Conservation (phyloP, 2,888 invertebrate genomes). For the Pollenia amentaria region DNA sequence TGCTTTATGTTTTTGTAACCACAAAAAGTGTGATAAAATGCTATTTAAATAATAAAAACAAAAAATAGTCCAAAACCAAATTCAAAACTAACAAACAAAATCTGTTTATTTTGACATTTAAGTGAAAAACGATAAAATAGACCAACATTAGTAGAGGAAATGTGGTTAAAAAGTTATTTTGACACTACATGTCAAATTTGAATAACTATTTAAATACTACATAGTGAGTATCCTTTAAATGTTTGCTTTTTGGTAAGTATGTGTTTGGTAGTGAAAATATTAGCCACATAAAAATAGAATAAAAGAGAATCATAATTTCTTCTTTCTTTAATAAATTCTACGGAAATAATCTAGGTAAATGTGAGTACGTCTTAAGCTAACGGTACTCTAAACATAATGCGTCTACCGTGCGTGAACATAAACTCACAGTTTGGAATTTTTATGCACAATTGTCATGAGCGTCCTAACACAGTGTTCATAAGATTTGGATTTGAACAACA, state of each 20-base stretch:
- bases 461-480: no score
- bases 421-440: no score
- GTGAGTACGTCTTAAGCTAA: no score
- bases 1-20: conserved; percentile 52
- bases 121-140: conserved; percentile 64
- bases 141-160: conserved; percentile 60
- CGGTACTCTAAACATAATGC: no score
- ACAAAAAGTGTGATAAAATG: conserved; percentile 69
- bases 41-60: conserved; percentile 61
- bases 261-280: background rate
- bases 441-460: no score
- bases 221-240: conserved; percentile 12
- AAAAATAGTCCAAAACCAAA: conserved; percentile 44
- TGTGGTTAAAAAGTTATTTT: conserved; percentile 63
- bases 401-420: no score
- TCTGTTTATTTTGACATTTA: conserved; percentile 67
- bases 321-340: no score
- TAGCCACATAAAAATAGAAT: no score
- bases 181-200: conserved; percentile 56
- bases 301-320: no score
- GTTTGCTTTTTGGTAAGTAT: background rate
- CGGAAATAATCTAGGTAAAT: no score
- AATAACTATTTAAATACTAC: conserved; percentile 19
- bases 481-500: no score
- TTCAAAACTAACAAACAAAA: conserved; percentile 59